Evolutionary conservation across 2,888 invertebrate genomes (phyloP).

Genomic region (Trachelus troglodyta): DNA sequence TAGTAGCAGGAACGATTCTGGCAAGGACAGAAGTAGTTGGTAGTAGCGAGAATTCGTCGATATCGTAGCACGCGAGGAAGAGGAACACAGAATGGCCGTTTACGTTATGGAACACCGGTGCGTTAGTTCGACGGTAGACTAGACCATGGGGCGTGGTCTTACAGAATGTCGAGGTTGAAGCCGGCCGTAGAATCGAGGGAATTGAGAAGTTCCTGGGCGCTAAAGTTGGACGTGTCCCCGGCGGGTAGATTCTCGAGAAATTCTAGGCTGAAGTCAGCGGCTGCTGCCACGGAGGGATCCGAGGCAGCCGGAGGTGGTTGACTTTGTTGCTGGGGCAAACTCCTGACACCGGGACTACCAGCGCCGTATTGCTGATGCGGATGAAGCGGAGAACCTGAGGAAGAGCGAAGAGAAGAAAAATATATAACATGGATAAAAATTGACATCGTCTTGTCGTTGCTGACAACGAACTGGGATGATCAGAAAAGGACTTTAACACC

Average conservation of each 20-base stretch:
- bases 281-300: conserved; percentile 55
- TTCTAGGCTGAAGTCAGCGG: conserved; percentile 82
- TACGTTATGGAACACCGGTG: neutral
- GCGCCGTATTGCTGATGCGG: conserved; percentile 65
- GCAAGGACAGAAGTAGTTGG: neutral
- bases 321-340: conserved; percentile 56
- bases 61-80: conserved; percentile 3
- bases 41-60: conserved; percentile 1
- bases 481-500: conserved; percentile 15
- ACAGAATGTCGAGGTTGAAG: conserved; percentile 64
- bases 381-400: conserved; percentile 62
- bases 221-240: conserved; percentile 80
- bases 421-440: neutral
- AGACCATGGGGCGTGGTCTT: conserved; percentile 34
- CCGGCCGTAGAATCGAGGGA: conserved; percentile 82
- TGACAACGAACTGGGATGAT: too few relatives aligned
- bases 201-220: conserved; percentile 85
- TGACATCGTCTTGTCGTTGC: too few relatives aligned
- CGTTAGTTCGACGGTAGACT: neutral
- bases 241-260: conserved; percentile 86
- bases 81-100: conserved; percentile 2
- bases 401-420: neutral
- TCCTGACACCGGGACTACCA: conserved; percentile 59
- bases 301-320: conserved; percentile 49
- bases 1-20: too few relatives aligned